These are phyloP conservation scores for Melinopterus prodromus DNA, from an alignment of 2,888 invertebrate genomes.

Conservation along the genomic window DNA sequence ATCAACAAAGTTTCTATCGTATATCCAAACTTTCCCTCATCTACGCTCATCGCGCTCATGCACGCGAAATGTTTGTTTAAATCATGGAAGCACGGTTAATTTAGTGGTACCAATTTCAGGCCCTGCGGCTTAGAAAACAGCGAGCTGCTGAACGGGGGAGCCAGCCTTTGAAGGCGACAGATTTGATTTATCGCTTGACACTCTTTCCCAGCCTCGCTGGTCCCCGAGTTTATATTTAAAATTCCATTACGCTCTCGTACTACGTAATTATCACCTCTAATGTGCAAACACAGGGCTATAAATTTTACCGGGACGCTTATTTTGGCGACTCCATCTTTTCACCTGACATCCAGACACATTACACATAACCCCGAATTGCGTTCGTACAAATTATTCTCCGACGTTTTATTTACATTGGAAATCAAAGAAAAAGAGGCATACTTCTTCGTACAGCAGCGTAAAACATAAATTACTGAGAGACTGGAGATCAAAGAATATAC, in stretches of 20 bases:
- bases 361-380: neutral
- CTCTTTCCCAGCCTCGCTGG: neutral
- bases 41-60: neutral
- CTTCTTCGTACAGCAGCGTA: constrained; percentile 14
- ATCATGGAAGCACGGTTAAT: constrained; percentile 10
- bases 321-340: neutral
- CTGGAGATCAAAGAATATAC: constrained; percentile 47
- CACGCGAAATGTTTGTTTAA: constrained; percentile 10
- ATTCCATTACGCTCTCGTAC: constrained; percentile 30
- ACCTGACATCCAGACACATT: neutral
- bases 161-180: constrained; percentile 11
- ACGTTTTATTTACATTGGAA: constrained; percentile 11
- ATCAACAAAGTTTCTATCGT: neutral
- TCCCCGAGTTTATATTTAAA: constrained; percentile 38
- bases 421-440: neutral
- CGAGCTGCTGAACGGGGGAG: neutral
- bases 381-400: neutral
- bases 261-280: constrained; percentile 35
- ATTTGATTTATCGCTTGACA: constrained; percentile 14
- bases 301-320: constrained; percentile 18
- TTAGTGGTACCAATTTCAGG: neutral
- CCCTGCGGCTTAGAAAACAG: constrained; percentile 8
- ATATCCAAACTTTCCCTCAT: neutral
- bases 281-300: constrained; percentile 31
- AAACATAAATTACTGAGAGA: constrained; percentile 47